These are phyloP conservation scores for Oxyruncus cristatus DNA, from an alignment of 2,113 vertebrate species.

Conservation along the genomic window DNA sequence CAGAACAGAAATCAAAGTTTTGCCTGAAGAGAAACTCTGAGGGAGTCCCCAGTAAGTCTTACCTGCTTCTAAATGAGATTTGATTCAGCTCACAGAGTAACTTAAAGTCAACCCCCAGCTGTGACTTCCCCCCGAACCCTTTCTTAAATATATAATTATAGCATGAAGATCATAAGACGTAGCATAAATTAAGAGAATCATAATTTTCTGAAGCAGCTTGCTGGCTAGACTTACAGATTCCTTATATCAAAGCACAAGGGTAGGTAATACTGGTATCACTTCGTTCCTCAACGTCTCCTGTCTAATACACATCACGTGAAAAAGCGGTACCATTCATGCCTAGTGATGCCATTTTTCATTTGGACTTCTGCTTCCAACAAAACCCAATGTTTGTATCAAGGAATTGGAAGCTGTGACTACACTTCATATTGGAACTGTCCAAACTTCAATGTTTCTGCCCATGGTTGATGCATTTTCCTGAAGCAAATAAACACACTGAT, in stretches of 20 bases:
- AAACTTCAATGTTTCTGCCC: neutral
- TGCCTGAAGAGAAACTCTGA: conserved; percentile 4
- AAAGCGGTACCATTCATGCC: neutral
- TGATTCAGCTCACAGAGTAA: neutral
- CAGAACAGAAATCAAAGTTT: conserved; percentile 11
- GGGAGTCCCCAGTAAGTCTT: neutral
- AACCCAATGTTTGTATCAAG: neutral
- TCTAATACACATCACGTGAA: neutral
- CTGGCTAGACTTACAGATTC: neutral
- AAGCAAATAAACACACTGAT: neutral
- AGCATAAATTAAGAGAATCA: neutral
- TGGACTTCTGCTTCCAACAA: neutral
- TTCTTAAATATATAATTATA: neutral
- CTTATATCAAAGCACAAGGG: neutral
- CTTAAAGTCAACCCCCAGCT: conserved; percentile 24
- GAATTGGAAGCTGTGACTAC: neutral
- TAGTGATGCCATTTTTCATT: neutral
- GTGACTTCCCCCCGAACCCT: neutral
- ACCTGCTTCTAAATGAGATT: conserved; percentile 24
- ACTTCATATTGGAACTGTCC: neutral
- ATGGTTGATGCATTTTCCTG: neutral
- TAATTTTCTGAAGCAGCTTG: neutral
- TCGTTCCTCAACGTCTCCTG: neutral
- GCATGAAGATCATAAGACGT: conserved; percentile 2
- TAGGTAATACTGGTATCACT: neutral